Evolutionary conservation across 2,113 vertebrate species (phyloP).

Genomic region (Raja brachyura): DNA sequence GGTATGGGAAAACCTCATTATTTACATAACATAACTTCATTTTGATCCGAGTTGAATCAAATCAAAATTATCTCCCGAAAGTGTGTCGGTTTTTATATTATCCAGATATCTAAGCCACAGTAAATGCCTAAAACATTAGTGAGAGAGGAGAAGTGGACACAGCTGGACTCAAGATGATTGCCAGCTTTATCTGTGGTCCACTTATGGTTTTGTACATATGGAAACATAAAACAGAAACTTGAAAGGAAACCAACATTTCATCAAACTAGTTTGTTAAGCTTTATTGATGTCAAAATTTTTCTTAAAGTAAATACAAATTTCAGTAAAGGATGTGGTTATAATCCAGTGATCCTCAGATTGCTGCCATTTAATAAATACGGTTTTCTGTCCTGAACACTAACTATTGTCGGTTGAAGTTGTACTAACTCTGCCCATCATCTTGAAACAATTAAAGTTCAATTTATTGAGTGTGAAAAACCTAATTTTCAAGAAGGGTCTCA

Average conservation of each 20-base stretch:
- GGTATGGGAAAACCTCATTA: neutral
- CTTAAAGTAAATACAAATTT: neutral
- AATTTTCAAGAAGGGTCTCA: too few relatives aligned
- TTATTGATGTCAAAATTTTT: conserved; percentile 22
- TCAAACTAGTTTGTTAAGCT: neutral
- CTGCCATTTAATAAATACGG: neutral
- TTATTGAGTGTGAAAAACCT: neutral
- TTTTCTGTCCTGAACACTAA: neutral
- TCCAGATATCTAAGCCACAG: conserved; percentile 19
- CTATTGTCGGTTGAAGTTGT: too few relatives aligned
- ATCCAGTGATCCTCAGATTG: neutral
- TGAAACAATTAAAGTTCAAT: neutral
- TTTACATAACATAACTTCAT: conserved; percentile 30
- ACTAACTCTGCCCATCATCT: neutral
- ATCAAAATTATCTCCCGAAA: conserved; percentile 1
- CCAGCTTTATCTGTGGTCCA: conserved; percentile 19
- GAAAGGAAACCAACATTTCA: neutral
- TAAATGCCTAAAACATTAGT: conserved; percentile 9
- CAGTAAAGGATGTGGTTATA: neutral
- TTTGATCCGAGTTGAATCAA: neutral
- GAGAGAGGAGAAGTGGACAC: neutral
- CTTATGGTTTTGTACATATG: neutral
- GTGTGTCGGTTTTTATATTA: neutral
- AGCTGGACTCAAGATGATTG: conserved; percentile 20
- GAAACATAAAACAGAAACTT: conserved; percentile 31